phyloP scores from a whole-genome alignment of 2,797 vertebrate genomes.

The Chrosomus eos region DNA sequence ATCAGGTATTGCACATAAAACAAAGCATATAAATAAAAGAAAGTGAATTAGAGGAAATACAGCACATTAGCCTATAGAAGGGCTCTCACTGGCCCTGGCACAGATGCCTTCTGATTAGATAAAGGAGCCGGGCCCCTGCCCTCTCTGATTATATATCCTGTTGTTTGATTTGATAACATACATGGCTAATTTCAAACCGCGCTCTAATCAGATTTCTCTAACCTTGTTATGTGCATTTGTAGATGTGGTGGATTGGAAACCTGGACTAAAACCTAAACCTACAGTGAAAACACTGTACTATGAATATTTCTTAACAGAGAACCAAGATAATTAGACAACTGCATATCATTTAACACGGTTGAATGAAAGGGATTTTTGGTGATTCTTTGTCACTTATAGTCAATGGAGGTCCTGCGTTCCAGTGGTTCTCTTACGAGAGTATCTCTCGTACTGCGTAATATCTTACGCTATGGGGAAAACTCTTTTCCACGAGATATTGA shows the following conservation, averaged over 20 bases:
- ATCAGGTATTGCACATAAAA: conserved; percentile 68
- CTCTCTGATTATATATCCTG: conserved; percentile 69
- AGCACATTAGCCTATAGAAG: conserved; percentile 63
- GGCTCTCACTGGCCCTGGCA: conserved; percentile 69
- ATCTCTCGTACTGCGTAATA: too few species aligned
- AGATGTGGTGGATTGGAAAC: conserved; percentile 54
- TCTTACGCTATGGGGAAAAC: too few species aligned
- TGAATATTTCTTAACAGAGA: conserved; percentile 29
- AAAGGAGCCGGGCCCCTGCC: conserved; percentile 65
- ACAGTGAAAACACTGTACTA: conserved; percentile 19
- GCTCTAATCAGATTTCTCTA: conserved; percentile 70
- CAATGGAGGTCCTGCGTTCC: not conserved
- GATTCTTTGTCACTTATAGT: not conserved
- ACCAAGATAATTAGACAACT: conserved; percentile 9
- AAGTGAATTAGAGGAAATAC: conserved; percentile 70
- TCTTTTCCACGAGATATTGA: too few species aligned
- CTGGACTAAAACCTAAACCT: conserved; percentile 9
- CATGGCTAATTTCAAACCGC: conserved; percentile 73
- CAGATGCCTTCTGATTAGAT: conserved; percentile 72
- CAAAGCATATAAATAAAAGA: conserved; percentile 70
- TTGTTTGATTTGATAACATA: conserved; percentile 75
- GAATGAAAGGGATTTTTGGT: not conserved
- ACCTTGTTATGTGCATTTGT: conserved; percentile 66
- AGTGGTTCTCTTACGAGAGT: too few species aligned
- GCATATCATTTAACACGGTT: not conserved